Base-by-base conservation (phyloP, 2,888 invertebrate genomes). In the Chironomus tentans region DNA sequence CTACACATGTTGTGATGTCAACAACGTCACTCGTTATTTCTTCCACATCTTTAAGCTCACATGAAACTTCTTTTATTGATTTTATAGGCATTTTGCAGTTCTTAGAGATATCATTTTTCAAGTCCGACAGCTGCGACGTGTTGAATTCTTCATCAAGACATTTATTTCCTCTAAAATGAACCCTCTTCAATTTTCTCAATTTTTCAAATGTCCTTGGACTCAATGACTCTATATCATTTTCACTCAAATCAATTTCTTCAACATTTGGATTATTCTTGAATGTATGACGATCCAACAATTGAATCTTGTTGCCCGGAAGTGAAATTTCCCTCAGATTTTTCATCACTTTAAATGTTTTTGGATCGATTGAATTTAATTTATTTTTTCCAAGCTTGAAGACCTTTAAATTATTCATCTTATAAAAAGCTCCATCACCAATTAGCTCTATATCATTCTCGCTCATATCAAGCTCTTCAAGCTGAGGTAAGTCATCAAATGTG, bases 381-480 rank as follows among this genome's bases (percentile, higher is more conserved):
- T 78, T 78, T 21, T 70, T 68, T 28, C 72, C 77, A 38, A 78
- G 71, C 47, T 77, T 73, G 13, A 78, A 72, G 13, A 56, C 46
- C 10, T 77, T 68, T 70, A 78, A 76, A 70, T 75, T 76, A 47
- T 76, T 77, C 76, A 78, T 71, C 38, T 76, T 76, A 47, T 73
- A 48, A 74, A 78, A 78, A 38, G 75, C 73, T 10, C 73, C 76
- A 21, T 76, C 61, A 72, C 77, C 56, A 48, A 78, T 75, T 68
- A 77, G 21, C 15, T 74, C 68, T 50, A 78, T 77, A 75, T 77
- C 68, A 61, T 78, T 77, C 24, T 77, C 56, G 24, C 65, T 71
- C 72, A 78, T 77, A 74, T 78, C 74, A 48, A 78, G 47, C 12
- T 73, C 56, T 50, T 77, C 77, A 50, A 78, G 69, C 56, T 76